Percentiles rank a stretch among this genome's conserved stretches.
These are phyloP conservation scores for Strix aluco DNA, from an alignment of 2,113 vertebrate genomes.

Conservation along the genomic window DNA sequence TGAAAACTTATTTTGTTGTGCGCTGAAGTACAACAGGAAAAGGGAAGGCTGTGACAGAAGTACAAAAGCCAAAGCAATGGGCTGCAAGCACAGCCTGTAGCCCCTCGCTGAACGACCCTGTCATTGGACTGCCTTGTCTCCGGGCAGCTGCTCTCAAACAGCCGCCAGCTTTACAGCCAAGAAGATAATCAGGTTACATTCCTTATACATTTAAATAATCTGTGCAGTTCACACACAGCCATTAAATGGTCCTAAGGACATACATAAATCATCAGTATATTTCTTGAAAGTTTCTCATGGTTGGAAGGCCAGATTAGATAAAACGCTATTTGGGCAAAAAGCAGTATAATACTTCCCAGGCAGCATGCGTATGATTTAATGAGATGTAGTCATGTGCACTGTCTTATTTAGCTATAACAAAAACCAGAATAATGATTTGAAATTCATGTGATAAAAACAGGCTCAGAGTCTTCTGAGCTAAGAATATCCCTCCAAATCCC, in stretches of 20 bases:
- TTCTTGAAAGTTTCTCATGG: neutral
- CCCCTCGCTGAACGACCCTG: neutral
- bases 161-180: neutral
- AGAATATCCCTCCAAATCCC: neutral
- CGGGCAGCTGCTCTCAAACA: neutral
- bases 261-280: neutral
- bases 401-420: neutral
- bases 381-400: neutral
- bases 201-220: neutral
- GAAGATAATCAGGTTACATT: constrained; percentile 1
- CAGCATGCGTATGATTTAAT: neutral
- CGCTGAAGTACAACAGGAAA: neutral
- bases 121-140: neutral
- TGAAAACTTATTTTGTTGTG: neutral
- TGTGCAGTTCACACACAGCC: neutral
- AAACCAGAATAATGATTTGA: constrained; percentile 25
- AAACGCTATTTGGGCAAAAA: neutral
- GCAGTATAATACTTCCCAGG: neutral
- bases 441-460: constrained; percentile 27
- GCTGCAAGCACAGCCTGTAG: neutral
- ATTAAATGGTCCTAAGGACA: neutral
- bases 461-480: neutral
- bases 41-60: neutral
- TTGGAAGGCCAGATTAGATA: constrained; percentile 15
- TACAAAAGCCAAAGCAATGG: neutral